A percentile compares a stretch with the other conserved stretches of the same genome.
phyloP scores from a whole-genome alignment of 2,888 invertebrate genomes.

The Drosophila niveifrons region DNA sequence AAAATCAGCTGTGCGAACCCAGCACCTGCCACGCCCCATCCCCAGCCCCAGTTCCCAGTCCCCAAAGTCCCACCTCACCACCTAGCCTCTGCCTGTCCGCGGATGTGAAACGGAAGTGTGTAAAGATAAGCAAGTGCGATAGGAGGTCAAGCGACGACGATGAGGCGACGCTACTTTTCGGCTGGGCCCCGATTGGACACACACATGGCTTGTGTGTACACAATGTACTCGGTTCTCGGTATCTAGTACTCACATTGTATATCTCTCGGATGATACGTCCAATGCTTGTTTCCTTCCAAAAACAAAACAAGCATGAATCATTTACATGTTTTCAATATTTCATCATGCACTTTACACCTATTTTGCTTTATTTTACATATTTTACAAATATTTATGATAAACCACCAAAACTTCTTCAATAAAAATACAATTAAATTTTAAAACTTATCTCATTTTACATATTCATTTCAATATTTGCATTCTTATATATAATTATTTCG shows the following conservation, averaged over 20 bases:
- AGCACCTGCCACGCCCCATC: constrained; percentile 32
- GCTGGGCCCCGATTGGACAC: constrained; percentile 17
- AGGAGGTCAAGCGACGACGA: constrained; percentile 43
- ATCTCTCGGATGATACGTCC: not conserved
- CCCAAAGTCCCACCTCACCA: not conserved
- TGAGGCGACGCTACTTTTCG: not conserved
- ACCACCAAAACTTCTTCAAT: no score
- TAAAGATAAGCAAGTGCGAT: constrained; percentile 57
- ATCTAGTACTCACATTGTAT: not conserved
- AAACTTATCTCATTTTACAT: no score
- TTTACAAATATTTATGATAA: no score
- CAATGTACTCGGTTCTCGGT: not conserved
- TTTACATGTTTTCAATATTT: not conserved
- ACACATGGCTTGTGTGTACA: constrained; percentile 2
- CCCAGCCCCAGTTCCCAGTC: not conserved
- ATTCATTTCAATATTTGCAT: no score
- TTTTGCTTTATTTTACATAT: no score
- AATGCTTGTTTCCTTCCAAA: not conserved
- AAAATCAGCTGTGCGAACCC: constrained; percentile 50
- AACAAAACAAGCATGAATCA: constrained; percentile 24
- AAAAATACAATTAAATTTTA: no score
- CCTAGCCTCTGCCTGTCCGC: constrained; percentile 35
- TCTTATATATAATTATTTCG: no score
- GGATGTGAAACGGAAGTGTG: constrained; percentile 77
- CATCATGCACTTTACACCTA: not conserved